Evolutionary conservation across 2,113 vertebrate species (phyloP).

Genomic region (Trogon melanurus): DNA sequence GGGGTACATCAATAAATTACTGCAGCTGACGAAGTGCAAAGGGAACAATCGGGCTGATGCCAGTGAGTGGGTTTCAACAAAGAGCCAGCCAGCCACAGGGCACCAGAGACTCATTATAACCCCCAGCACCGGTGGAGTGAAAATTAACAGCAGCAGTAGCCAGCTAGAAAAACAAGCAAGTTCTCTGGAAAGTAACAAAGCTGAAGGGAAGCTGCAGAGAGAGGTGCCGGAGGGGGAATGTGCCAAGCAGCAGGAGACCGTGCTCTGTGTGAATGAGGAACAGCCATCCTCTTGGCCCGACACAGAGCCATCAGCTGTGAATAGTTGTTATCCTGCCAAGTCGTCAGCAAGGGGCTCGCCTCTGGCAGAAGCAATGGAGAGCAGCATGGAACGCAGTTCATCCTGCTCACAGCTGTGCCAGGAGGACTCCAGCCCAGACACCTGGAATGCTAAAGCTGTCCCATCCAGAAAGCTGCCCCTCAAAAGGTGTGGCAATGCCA

Average conservation of each 20-base stretch:
- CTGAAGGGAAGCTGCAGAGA: not conserved
- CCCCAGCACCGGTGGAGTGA: conserved; percentile 5
- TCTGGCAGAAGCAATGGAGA: not conserved
- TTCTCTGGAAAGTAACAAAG: conserved; percentile 17
- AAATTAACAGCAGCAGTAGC: conserved; percentile 34
- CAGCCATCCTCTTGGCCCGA: not conserved
- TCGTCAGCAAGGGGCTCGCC: not conserved
- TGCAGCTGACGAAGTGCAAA: conserved; percentile 77
- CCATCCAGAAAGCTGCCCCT: conserved; percentile 24
- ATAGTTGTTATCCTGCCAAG: not conserved
- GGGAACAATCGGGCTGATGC: conserved; percentile 33
- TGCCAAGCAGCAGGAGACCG: conserved; percentile 9
- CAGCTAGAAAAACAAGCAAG: conserved; percentile 34
- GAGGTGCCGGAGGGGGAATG: conserved; percentile 23
- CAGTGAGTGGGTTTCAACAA: conserved; percentile 8
- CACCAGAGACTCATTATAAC: conserved; percentile 52
- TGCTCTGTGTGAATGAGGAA: not conserved
- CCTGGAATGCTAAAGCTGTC: not conserved
- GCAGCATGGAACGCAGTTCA: not conserved
- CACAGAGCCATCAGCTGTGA: not conserved
- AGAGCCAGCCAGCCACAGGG: not conserved
- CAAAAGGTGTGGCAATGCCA: conserved; percentile 34
- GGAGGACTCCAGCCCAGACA: not conserved
- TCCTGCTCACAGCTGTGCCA: not conserved
- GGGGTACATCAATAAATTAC: conserved; percentile 84